A percentile compares a stretch with the other conserved stretches of the same genome.
Evolutionary conservation across 2,797 vertebrate genomes (phyloP).

Genomic region (Lepilemur ruficaudatus): DNA sequence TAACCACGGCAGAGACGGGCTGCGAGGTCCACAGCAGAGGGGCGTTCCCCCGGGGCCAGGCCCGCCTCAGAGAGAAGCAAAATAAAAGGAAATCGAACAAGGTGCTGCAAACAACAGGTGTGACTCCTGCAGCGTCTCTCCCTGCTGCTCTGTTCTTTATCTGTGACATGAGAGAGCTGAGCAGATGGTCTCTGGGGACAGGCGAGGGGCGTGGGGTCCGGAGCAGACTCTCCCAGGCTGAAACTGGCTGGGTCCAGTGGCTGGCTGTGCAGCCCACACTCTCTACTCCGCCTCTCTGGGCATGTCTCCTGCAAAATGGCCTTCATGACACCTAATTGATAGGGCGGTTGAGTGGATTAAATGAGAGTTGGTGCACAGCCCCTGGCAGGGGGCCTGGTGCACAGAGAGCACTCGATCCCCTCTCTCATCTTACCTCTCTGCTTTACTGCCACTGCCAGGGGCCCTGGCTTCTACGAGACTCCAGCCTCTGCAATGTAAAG

Average conservation of each 20-base stretch:
- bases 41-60: neutral
- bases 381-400: fast-evolving
- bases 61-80: neutral
- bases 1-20: neutral
- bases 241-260: fast-evolving
- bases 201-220: fast-evolving
- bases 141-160: too few relatives aligned
- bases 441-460: fast-evolving
- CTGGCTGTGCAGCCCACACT: neutral
- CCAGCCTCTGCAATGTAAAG: neutral
- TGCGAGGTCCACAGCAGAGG: neutral
- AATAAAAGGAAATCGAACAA: neutral
- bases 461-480: neutral
- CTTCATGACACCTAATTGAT: fast-evolving
- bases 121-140: neutral
- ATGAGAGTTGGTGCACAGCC: too few relatives aligned
- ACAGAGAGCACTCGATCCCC: too few relatives aligned
- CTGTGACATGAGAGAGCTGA: neutral
- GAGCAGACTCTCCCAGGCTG: neutral
- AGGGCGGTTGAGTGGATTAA: too few relatives aligned
- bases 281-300: neutral
- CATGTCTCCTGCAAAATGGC: fast-evolving
- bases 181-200: fast-evolving
- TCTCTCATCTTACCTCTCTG: neutral
- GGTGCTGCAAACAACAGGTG: neutral